Conservation (phyloP, 2,797 vertebrate genomes). For the Emys orbicularis region DNA sequence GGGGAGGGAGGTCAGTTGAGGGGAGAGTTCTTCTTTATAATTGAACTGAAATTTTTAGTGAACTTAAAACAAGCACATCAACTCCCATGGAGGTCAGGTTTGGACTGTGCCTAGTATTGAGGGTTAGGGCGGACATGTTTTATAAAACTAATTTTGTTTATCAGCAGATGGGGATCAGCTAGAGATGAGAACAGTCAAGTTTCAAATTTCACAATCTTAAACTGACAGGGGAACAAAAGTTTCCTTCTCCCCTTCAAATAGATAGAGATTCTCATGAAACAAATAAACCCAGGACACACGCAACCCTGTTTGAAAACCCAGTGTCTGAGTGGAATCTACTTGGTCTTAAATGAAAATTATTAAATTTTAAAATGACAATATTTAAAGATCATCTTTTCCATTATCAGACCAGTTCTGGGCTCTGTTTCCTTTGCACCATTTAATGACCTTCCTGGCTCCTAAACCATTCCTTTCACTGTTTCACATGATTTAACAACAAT, state of each 20-base stretch:
- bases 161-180: neutral
- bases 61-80: neutral
- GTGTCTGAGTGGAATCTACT: neutral
- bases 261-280: neutral
- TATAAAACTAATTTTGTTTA: neutral
- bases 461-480: neutral
- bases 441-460: neutral
- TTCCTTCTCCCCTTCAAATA: neutral
- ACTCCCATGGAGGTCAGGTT: accelerated
- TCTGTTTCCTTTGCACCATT: neutral
- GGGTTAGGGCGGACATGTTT: accelerated
- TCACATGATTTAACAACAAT: neutral
- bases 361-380: accelerated
- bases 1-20: slow-evolving; percentile 22
- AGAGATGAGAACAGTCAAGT: neutral
- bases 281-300: neutral
- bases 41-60: neutral
- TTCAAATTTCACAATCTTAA: neutral
- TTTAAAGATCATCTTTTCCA: neutral
- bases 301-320: neutral
- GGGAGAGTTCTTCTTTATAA: neutral
- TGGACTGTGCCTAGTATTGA: accelerated
- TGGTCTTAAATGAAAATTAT: neutral
- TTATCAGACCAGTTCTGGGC: neutral
- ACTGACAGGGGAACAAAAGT: neutral